Evolutionary conservation across 2,113 vertebrate species (phyloP).

Genomic region (Thunnus maccoyii): DNA sequence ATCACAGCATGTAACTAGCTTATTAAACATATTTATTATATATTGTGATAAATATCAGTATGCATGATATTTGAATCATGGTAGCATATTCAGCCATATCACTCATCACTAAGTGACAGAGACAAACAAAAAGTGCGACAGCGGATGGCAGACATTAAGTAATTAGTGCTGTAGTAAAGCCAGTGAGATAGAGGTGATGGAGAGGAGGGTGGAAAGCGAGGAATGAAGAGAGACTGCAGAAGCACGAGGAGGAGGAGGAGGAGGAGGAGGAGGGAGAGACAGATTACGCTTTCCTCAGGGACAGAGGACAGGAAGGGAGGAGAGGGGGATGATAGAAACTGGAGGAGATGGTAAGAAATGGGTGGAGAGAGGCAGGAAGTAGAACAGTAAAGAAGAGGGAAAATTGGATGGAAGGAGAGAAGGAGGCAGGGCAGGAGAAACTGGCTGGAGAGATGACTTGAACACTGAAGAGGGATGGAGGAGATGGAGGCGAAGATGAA

Average conservation of each 20-base stretch:
- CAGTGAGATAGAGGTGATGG: constrained; percentile 7
- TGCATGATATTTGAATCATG: too few species aligned
- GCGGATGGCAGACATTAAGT: constrained; percentile 37
- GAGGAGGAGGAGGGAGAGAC: constrained; percentile 53
- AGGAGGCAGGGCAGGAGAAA: not conserved
- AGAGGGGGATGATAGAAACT: constrained; percentile 53
- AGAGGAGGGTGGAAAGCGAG: constrained; percentile 9
- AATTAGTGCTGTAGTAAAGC: constrained; percentile 43
- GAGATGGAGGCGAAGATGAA: not conserved
- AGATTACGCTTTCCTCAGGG: constrained; percentile 63
- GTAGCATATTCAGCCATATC: not conserved
- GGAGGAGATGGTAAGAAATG: constrained; percentile 44
- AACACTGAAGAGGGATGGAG: not conserved
- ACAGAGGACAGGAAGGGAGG: constrained; percentile 66
- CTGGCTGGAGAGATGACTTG: not conserved
- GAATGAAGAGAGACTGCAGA: constrained; percentile 11
- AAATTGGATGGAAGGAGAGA: not conserved
- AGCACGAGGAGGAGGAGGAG: constrained; percentile 27
- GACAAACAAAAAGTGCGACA: not conserved
- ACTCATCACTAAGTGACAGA: not conserved
- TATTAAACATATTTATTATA: too few species aligned
- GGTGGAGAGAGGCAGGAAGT: constrained; percentile 25
- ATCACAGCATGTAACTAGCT: too few species aligned
- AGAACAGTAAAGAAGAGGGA: not conserved
- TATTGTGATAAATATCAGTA: not conserved